Percentiles rank a stretch among this genome's conserved stretches.
Conservation (phyloP, 2,113 vertebrate species). For the Meleagris gallopavo region DNA sequence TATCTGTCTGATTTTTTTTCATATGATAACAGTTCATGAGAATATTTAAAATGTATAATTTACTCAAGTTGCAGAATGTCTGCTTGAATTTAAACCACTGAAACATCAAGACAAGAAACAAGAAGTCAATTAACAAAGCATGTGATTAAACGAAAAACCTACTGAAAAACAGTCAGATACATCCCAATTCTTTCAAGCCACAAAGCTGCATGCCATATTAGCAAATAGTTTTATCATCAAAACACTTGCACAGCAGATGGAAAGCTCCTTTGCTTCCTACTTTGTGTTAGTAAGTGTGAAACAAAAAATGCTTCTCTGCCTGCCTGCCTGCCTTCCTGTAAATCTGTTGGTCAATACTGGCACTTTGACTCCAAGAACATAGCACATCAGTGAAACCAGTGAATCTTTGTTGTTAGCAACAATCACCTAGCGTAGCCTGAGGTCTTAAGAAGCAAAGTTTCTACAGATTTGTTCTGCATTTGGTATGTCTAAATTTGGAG, state of each 20-base stretch:
- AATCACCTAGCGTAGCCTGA: background rate
- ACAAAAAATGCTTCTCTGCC: background rate
- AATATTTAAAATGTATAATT: constrained; percentile 37
- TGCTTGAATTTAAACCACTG: constrained; percentile 18
- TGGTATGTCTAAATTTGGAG: background rate
- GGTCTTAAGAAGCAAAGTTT: background rate
- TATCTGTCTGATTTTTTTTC: constrained; percentile 56
- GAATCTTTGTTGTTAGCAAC: background rate
- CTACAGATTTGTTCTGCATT: background rate
- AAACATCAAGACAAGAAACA: background rate
- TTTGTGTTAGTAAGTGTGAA: background rate
- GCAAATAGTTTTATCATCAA: constrained; percentile 8
- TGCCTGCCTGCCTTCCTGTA: background rate
- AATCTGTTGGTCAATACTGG: background rate
- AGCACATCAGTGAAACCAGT: background rate
- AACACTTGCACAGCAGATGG: constrained; percentile 24
- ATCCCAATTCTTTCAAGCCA: constrained; percentile 27
- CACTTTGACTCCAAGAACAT: background rate
- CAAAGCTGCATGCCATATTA: background rate
- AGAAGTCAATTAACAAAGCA: background rate
- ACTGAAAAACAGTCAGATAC: background rate
- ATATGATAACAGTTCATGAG: constrained; percentile 23
- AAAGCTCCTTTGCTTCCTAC: background rate
- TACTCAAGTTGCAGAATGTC: constrained; percentile 31
- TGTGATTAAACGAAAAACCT: background rate